Base-by-base conservation (phyloP, 2,888 invertebrate genomes). In the Cantharis lateralis region DNA sequence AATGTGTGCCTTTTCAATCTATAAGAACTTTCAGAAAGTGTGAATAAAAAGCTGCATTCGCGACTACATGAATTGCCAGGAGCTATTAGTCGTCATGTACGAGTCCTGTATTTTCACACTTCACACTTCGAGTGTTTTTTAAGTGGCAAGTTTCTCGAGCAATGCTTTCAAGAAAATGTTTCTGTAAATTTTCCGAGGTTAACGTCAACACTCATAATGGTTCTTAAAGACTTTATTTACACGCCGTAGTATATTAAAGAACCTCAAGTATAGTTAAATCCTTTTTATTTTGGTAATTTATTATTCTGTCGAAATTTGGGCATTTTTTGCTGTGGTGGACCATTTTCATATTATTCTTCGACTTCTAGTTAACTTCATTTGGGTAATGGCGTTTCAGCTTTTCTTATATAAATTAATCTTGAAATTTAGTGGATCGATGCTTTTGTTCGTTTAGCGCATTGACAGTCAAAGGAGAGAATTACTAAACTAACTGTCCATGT, bases 1-100 rank as follows among this genome's bases (percentile, higher is more conserved):
- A 75, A 66, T 75, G 75, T 75, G 62, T 28, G 71, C 71, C 32
- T 75, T 75, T 71, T 75, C 71, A 71, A 66, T 71, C 62, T 66
- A 66, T 62, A 68, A 71, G 71, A 75, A 75, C 71, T 75, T 75
- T 75, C 71, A 62, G 66, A 71, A 75, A 75, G 75, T 75, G 62
- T 20, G 71, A 66, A 75, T 75, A 71, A 74, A 78, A 78, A 75
- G 77, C 72, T 75, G 75, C 74, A 72, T 74, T 71, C 74, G 73
- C 48, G 68, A 68, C 74, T 74, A 71, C 69, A 77, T 71, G 72
- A 70, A 71, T 77, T 74, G 72, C 79, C 72, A 64, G 68, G 68
- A 79, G 77, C 79, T 75, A 77, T 75, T 77, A 77, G 77, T 68
- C 74, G 74, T 74, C 74, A 77, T 74, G 70, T 77, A 75, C 74